Conservation (phyloP, 2,113 vertebrate species). For the Strix uralensis region DNA sequence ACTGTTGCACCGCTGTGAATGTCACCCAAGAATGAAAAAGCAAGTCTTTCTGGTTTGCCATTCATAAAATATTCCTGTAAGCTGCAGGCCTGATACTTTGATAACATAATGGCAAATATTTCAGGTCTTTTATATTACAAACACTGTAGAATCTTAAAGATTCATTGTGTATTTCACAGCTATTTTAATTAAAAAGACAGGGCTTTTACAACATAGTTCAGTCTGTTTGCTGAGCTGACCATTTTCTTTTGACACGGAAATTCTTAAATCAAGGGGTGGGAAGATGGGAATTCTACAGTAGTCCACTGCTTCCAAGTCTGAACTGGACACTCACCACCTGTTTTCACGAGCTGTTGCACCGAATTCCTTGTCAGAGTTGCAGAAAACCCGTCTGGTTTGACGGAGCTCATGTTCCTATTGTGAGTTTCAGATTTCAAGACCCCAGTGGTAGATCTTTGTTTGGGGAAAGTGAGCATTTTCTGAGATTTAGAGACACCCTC, state of each 20-base stretch:
- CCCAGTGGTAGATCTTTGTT: conserved; percentile 23
- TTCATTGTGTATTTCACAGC: background rate
- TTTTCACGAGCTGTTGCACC: conserved; percentile 29
- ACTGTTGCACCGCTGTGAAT: background rate
- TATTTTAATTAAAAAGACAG: background rate
- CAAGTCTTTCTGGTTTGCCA: background rate
- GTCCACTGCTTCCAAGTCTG: conserved; percentile 31
- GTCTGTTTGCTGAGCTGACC: background rate
- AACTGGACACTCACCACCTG: conserved; percentile 64
- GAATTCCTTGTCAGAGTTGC: conserved; percentile 39
- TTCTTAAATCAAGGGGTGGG: conserved; percentile 25
- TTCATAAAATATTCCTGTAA: background rate
- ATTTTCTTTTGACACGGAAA: conserved; percentile 21
- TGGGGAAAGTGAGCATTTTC: conserved; percentile 18
- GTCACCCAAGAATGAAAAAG: background rate
- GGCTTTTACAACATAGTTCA: background rate
- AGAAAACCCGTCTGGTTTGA: conserved; percentile 36
- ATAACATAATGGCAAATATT: background rate
- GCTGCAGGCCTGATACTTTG: background rate
- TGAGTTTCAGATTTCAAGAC: conserved; percentile 43
- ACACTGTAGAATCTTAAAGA: background rate
- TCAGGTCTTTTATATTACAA: background rate
- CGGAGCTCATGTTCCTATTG: background rate
- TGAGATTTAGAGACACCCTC: conserved; percentile 1
- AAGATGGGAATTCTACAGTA: conserved; percentile 46